Conservation (phyloP, 2,888 invertebrate species). For the Buathra laborator region DNA sequence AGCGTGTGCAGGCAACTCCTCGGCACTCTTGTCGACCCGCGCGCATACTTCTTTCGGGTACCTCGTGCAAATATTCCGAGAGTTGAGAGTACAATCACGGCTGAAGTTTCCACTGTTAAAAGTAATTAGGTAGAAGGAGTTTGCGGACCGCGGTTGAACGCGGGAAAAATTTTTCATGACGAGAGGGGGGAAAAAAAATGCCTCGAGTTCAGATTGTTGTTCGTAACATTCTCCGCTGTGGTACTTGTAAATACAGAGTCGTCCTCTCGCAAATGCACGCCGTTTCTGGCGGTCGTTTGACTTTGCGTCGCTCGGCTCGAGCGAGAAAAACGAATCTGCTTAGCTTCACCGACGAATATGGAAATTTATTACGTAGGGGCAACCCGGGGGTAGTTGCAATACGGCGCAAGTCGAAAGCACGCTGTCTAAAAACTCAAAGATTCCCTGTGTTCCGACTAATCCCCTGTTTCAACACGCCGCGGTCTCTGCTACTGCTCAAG, state of each 20-base stretch:
- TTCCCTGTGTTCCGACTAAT: too few relatives aligned
- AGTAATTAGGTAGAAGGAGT: constrained; percentile 50
- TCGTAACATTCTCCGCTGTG: not conserved
- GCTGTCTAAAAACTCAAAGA: too few relatives aligned
- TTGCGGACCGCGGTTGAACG: not conserved
- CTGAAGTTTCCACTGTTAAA: constrained; percentile 31
- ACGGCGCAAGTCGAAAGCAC: too few relatives aligned
- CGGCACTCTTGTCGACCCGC: constrained; percentile 2
- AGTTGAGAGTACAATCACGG: constrained; percentile 36
- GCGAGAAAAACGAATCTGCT: not conserved
- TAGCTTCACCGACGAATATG: too few relatives aligned
- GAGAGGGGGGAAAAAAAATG: not conserved
- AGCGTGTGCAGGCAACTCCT: constrained; percentile 49
- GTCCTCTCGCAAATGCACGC: not conserved
- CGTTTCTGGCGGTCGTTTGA: not conserved
- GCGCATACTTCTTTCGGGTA: constrained; percentile 44
- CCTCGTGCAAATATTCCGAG: constrained; percentile 63
- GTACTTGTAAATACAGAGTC: not conserved
- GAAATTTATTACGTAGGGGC: too few relatives aligned
- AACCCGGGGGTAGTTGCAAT: too few relatives aligned
- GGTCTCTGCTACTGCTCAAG: too few relatives aligned
- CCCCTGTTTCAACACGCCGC: too few relatives aligned
- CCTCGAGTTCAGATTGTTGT: constrained; percentile 9
- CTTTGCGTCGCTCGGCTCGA: too few relatives aligned
- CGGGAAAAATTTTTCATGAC: constrained; percentile 30